A percentile compares a stretch with the other conserved stretches of the same genome.
Conservation (phyloP, 2,888 invertebrate genomes). For the Lasioglossum leucozonium region DNA sequence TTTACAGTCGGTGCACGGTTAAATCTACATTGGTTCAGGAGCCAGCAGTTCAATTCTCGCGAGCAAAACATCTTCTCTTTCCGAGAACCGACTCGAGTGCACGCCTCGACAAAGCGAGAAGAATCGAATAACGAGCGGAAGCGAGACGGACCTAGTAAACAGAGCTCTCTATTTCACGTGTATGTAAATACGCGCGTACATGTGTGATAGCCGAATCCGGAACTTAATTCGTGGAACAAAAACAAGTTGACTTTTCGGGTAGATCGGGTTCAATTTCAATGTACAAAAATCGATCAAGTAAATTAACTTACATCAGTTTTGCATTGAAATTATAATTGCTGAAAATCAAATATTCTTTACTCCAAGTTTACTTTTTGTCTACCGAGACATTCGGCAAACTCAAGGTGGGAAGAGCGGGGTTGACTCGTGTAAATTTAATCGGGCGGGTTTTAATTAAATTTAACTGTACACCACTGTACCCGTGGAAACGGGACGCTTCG, state of each 20-base stretch:
- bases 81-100: background rate
- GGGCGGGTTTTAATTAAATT: background rate
- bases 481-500: background rate
- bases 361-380: background rate
- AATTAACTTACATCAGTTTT: no score
- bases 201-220: no score
- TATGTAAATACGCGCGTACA: no score
- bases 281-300: no score
- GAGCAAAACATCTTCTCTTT: background rate
- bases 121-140: background rate
- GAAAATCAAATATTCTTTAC: background rate
- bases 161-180: background rate
- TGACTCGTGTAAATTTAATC: conserved; percentile 1
- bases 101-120: background rate
- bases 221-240: no score
- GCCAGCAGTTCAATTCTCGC: background rate
- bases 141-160: background rate
- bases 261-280: no score
- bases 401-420: background rate
- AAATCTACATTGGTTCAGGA: background rate
- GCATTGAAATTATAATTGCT: no score
- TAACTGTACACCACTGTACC: background rate
- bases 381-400: background rate
- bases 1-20: conserved; percentile 35
- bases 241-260: no score